These are phyloP conservation scores for Diplodus sargus DNA, from an alignment of 2,797 vertebrate genomes.

Conservation along the genomic window DNA sequence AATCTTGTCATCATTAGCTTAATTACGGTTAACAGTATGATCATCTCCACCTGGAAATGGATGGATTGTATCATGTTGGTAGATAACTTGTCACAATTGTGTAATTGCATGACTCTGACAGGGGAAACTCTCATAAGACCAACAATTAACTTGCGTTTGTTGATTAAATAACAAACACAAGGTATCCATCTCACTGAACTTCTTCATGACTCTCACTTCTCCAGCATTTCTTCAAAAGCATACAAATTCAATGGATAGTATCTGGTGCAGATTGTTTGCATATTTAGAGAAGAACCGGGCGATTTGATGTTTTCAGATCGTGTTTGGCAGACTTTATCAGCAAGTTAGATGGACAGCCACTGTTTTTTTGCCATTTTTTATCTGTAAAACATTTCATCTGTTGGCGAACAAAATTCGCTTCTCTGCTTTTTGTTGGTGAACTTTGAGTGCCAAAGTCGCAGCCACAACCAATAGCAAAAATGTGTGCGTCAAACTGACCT, in stretches of 20 bases:
- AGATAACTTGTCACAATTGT: constrained; percentile 41
- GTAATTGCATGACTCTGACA: constrained; percentile 13
- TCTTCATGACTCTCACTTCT: background rate
- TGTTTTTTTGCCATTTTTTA: no score
- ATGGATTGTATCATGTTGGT: constrained; percentile 29
- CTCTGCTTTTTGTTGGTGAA: no score
- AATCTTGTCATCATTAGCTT: constrained; percentile 56
- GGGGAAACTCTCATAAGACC: background rate
- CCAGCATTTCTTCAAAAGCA: background rate
- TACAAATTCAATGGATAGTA: background rate
- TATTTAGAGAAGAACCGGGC: constrained; percentile 3
- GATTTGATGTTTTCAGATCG: no score
- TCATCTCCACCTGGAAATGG: constrained; percentile 39
- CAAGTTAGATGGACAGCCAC: no score
- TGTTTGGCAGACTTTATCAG: no score
- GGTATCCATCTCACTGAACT: constrained; percentile 4
- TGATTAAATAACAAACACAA: constrained; percentile 28
- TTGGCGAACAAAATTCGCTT: no score
- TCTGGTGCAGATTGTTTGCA: background rate
- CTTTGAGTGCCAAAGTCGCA: no score
- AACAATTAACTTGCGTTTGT: constrained; percentile 15
- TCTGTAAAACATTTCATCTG: no score
- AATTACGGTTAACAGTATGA: constrained; percentile 41
- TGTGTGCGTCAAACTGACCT: no score
- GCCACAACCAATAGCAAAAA: no score